Conservation (phyloP, 2,888 invertebrate genomes). For the Horisme vitalbata region DNA sequence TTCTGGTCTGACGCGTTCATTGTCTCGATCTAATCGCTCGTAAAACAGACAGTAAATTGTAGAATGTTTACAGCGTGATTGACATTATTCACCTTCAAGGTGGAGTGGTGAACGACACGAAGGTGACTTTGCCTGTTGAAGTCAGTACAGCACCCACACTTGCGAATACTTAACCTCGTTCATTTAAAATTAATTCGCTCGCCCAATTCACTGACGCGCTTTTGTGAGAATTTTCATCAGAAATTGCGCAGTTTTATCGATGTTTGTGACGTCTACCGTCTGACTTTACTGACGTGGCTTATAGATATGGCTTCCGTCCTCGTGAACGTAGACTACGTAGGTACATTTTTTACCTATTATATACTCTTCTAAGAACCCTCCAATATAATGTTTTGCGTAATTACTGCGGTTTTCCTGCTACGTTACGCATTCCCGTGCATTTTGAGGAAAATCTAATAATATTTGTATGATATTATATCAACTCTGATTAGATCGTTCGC, state of each 20-base stretch:
- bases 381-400: slow-evolving; percentile 42
- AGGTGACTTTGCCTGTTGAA: slow-evolving; percentile 62
- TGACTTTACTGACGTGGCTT: slow-evolving; percentile 16
- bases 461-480: slow-evolving; percentile 34
- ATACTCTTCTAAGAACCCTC: slow-evolving; percentile 58
- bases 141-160: slow-evolving; percentile 56
- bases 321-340: no score
- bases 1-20: slow-evolving; percentile 11
- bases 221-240: slow-evolving; percentile 24
- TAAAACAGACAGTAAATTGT: slow-evolving; percentile 27
- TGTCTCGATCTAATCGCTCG: slow-evolving; percentile 22
- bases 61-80: slow-evolving; percentile 40
- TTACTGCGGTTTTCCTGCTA: slow-evolving; percentile 51
- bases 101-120: slow-evolving; percentile 48
- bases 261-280: slow-evolving; percentile 21
- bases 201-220: slow-evolving; percentile 17
- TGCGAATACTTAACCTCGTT: slow-evolving; percentile 45
- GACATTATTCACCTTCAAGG: slow-evolving; percentile 50
- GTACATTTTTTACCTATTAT: slow-evolving; percentile 33
- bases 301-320: background rate
- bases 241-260: slow-evolving; percentile 20
- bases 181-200: slow-evolving; percentile 31
- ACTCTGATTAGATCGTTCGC: slow-evolving; percentile 53
- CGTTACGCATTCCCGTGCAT: slow-evolving; percentile 37
- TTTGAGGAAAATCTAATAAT: slow-evolving; percentile 40